Conservation (phyloP, 2,113 vertebrate genomes). For the Lasiurus borealis region DNA sequence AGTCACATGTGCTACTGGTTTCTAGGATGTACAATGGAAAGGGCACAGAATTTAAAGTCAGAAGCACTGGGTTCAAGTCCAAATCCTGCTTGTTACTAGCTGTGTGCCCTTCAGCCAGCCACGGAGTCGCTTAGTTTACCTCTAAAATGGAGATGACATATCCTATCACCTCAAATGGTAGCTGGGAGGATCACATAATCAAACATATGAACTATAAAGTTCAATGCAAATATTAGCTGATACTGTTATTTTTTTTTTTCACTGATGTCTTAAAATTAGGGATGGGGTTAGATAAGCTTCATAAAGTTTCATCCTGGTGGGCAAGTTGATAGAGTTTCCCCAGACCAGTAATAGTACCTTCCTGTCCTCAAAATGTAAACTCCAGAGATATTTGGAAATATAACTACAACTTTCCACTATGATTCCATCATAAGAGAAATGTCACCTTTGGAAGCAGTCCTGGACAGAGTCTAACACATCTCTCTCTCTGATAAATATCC, state of each 20-base stretch:
- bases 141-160: not conserved
- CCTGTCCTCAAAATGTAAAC: not conserved
- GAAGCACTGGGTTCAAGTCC: not conserved
- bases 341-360: not conserved
- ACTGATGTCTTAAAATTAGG: not conserved
- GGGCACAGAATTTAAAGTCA: not conserved
- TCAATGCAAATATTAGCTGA: not conserved
- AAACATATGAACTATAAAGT: not conserved
- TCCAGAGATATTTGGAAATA: not conserved
- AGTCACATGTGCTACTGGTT: rapidly evolving
- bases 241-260: not conserved
- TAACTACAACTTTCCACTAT: not conserved
- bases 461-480: not conserved
- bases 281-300: not conserved
- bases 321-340: not conserved
- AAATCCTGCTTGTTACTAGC: not conserved
- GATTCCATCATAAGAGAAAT: not conserved
- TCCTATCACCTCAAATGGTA: not conserved
- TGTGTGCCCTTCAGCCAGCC: too few species aligned
- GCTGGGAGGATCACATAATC: not conserved
- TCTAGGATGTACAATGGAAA: not conserved
- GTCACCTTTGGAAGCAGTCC: not conserved
- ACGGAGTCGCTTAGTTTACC: not conserved
- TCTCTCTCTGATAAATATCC: not conserved
- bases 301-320: not conserved